phyloP scores from a whole-genome alignment of 2,888 invertebrate genomes.

The Sphinx pinastri region DNA sequence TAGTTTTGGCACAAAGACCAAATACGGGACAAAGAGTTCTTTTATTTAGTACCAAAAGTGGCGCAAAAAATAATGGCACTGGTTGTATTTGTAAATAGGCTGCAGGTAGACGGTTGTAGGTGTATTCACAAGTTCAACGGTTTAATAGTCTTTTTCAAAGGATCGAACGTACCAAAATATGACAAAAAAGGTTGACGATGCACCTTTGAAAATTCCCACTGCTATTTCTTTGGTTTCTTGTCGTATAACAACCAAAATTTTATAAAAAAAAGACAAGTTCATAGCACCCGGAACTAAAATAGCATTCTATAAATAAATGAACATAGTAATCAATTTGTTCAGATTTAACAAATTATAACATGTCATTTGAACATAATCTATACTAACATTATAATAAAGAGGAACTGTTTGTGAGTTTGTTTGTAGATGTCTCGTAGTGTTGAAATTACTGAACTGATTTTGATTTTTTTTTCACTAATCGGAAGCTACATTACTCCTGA shows the following conservation, averaged over 20 bases:
- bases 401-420: too few species aligned
- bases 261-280: slow-evolving; percentile 11
- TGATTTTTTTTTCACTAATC: too few species aligned
- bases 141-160: slow-evolving; percentile 48
- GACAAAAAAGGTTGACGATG: slow-evolving; percentile 54
- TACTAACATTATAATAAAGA: too few species aligned
- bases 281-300: slow-evolving; percentile 22
- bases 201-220: slow-evolving; percentile 79
- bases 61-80: slow-evolving; percentile 68
- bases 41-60: slow-evolving; percentile 61
- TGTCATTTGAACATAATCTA: too few species aligned
- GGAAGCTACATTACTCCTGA: too few species aligned
- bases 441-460: too few species aligned
- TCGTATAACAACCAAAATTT: slow-evolving; percentile 1
- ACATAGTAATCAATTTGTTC: neutral
- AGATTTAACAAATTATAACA: neutral
- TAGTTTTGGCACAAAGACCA: slow-evolving; percentile 59
- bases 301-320: neutral
- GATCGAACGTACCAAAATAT: slow-evolving; percentile 40
- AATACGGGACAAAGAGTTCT: slow-evolving; percentile 65
- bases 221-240: slow-evolving; percentile 36
- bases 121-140: slow-evolving; percentile 69
- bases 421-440: too few species aligned
- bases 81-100: slow-evolving; percentile 78
- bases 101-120: slow-evolving; percentile 82